Evolutionary conservation across 2,113 vertebrate species (phyloP).

Genomic region (Ploceus nigricollis): DNA sequence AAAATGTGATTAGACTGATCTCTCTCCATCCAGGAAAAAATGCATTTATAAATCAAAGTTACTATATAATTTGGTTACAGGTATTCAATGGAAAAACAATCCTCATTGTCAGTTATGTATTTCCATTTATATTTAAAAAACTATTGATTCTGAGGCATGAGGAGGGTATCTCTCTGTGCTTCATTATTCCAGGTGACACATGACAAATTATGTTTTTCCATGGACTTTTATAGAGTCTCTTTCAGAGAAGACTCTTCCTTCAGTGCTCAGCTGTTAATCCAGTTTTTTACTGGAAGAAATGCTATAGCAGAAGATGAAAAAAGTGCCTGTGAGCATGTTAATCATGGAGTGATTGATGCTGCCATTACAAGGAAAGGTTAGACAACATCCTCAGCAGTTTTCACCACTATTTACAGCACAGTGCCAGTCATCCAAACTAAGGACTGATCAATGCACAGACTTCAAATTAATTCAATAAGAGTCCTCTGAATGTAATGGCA

Average conservation of each 20-base stretch:
- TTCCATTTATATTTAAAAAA: background rate
- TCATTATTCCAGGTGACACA: background rate
- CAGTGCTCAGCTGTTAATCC: background rate
- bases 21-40: background rate
- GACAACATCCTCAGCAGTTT: constrained; percentile 14
- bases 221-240: background rate
- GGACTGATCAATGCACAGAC: background rate
- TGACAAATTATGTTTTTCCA: constrained; percentile 5
- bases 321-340: background rate
- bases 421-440: background rate
- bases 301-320: background rate
- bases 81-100: background rate
- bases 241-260: background rate
- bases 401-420: background rate
- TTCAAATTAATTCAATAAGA: background rate
- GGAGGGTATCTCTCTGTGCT: background rate
- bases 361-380: background rate
- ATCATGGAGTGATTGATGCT: background rate
- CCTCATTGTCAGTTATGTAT: background rate
- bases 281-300: background rate
- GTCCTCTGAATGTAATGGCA: background rate
- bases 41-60: background rate
- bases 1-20: background rate
- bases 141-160: background rate
- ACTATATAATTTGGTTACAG: background rate